phyloP scores from a whole-genome alignment of 2,113 vertebrate species.

The Chloebia gouldiae region DNA sequence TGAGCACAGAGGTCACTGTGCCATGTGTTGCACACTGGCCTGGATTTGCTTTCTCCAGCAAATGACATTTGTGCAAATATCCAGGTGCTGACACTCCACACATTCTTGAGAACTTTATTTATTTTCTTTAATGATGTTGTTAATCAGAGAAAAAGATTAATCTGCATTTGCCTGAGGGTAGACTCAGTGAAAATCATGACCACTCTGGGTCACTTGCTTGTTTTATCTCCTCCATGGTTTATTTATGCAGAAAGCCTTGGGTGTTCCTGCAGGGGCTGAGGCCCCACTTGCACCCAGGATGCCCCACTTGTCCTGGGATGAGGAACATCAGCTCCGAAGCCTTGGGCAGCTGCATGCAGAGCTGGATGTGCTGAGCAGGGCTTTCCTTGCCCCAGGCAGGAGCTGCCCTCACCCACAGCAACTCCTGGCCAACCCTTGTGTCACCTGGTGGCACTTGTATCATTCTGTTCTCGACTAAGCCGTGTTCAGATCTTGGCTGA shows the following conservation, averaged over 20 bases:
- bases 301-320: background rate
- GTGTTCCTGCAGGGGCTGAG: background rate
- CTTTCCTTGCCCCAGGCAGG: background rate
- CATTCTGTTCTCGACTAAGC: background rate
- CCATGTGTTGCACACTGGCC: background rate
- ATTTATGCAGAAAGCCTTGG: background rate
- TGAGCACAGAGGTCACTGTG: background rate
- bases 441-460: background rate
- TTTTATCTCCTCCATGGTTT: background rate
- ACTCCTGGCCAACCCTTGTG: background rate
- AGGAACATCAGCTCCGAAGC: background rate
- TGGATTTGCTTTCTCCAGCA: background rate
- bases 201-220: background rate
- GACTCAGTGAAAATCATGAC: background rate
- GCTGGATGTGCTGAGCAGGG: background rate
- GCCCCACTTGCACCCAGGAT: background rate
- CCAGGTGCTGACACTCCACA: background rate
- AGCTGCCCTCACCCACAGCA: background rate
- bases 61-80: background rate
- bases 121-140: background rate
- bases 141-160: background rate
- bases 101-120: background rate
- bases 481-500: background rate
- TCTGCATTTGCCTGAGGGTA: background rate
- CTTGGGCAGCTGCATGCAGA: rapidly evolving